Conservation (phyloP, 2,888 invertebrate species). For the Erebia epiphron region DNA sequence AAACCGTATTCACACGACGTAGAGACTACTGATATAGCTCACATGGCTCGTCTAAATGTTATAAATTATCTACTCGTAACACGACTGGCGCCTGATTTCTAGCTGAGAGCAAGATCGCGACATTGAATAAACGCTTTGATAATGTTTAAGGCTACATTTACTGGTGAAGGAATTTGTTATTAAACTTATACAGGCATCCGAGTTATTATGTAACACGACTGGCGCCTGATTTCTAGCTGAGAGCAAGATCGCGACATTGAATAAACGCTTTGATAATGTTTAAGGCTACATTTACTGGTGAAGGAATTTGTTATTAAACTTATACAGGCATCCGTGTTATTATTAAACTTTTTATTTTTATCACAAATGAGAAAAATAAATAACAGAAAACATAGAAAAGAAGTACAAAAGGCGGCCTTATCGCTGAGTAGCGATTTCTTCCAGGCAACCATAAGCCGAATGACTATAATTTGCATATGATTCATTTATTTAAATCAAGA, state of each 20-base stretch:
- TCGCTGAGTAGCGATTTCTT: too few relatives aligned
- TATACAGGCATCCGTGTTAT: not conserved
- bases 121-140: not conserved
- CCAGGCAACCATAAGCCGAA: too few relatives aligned
- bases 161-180: not conserved
- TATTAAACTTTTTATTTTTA: too few relatives aligned
- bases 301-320: not conserved
- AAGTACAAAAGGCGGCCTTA: too few relatives aligned
- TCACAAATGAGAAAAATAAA: too few relatives aligned
- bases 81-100: conserved; percentile 4
- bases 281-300: not conserved
- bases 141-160: not conserved
- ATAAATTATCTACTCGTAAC: not conserved
- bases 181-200: not conserved
- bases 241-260: conserved; percentile 3
- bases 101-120: conserved; percentile 6
- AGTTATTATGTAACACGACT: not conserved
- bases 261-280: not conserved
- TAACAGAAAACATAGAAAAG: too few relatives aligned
- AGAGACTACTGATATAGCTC: conserved; percentile 3
- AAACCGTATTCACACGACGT: conserved; percentile 13
- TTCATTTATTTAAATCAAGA: not conserved
- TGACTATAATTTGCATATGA: not conserved
- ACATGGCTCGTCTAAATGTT: not conserved
- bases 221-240: conserved; percentile 7